phyloP scores from a whole-genome alignment of 2,113 vertebrate species.

The Zingel zingel region DNA sequence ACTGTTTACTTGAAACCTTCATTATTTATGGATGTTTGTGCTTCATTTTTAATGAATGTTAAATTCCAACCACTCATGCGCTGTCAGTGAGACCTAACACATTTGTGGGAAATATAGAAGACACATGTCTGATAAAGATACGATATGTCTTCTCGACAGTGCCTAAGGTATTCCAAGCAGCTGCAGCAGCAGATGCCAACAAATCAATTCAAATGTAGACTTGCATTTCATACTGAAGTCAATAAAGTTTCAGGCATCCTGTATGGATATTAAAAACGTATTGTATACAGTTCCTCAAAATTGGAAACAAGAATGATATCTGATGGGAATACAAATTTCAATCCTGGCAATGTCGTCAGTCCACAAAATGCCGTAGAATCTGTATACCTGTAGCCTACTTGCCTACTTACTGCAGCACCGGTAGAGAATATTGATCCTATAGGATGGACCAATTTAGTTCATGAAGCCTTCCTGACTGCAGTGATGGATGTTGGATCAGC shows the following conservation, averaged over 20 bases:
- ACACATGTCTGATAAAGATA: conserved; percentile 61
- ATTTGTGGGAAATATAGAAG: conserved; percentile 61
- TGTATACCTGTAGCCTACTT: conserved; percentile 1
- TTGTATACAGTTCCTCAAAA: conserved; percentile 40
- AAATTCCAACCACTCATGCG: conserved; percentile 69
- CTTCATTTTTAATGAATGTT: conserved; percentile 78
- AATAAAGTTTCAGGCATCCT: conserved; percentile 60
- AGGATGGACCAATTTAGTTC: conserved; percentile 27
- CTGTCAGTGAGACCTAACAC: conserved; percentile 57
- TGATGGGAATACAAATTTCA: conserved; percentile 48
- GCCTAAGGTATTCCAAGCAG: conserved; percentile 57
- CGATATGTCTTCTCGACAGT: conserved; percentile 43
- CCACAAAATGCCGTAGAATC: conserved; percentile 1
- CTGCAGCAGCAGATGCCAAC: conserved; percentile 55
- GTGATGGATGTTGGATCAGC: conserved; percentile 49
- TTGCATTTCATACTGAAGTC: conserved; percentile 64
- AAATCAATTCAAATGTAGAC: conserved; percentile 72
- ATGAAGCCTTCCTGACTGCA: conserved; percentile 33
- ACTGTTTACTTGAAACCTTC: conserved; percentile 74
- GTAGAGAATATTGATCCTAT: conserved; percentile 25
- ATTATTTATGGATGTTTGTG: conserved; percentile 78
- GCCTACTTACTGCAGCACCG: neutral
- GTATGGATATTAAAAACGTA: conserved; percentile 41
- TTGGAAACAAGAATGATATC: conserved; percentile 37
- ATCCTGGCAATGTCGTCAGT: conserved; percentile 27